Evolutionary conservation across 2,888 invertebrate species (phyloP), one percentile per base, ranked within the genome.

Genomic region (Erebia epiphron): DNA sequence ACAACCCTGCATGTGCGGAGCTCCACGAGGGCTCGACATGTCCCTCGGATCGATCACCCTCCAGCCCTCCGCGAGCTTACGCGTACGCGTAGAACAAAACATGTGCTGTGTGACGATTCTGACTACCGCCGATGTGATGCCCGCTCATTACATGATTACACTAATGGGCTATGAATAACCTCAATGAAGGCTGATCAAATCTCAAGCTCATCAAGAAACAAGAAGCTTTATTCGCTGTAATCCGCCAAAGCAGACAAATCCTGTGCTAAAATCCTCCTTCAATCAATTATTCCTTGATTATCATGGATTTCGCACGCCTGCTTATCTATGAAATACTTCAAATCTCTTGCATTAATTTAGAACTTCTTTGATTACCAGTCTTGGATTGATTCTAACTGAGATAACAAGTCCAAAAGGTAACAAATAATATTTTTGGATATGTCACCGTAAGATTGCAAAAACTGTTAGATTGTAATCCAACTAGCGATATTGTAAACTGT

Each of bases 21-120:
- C 56, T 66, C 57, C 64, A 10, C 43, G 56, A 66, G 56, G 56
- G 56, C 21, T 41, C 66, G 46, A 13, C 54, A 26, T 54, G 43
- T 62, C 62, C 62, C 62, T 43, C 41, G 21, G 62, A 62, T 62
- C 62, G 62, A 49, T 62, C 62, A 7, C 62, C 18, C 43, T 16
- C 11, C 66, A 8, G 35, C 56, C 10, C 52, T 52, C 41, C 64
- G 64, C 54, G 3, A n/a, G 52, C 26, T 35, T n/a, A n/a, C n/a
- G n/a, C n/a, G n/a, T n/a, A n/a, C n/a, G n/a, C n/a, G n/a, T n/a
- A 5, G 35, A 41, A 64, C 52, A 35, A 16, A 52, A 54, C 64
- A 41, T 52, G 52, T 54, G 16, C 50, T 52, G 52, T 11, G 35
- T 7, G 64, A 14, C 26, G 26, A n/a, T 16, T 16, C 64, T 35